Evolutionary conservation across 1,140 invertebrate genomes (phyloP).

Genomic region (Olivierus martensii): DNA sequence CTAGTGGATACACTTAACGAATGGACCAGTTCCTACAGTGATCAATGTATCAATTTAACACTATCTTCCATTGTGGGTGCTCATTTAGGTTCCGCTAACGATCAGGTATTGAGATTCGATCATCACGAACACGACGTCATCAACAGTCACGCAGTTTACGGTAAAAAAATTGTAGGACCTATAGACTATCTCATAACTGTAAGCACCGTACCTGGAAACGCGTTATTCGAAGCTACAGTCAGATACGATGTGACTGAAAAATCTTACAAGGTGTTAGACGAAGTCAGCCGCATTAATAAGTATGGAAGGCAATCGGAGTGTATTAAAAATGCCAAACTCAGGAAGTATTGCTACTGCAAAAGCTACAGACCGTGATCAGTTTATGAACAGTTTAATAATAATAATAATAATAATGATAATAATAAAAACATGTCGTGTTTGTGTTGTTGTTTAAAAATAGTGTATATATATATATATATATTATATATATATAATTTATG

Average conservation of each 20-base stretch:
- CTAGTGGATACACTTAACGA: conserved; percentile 19
- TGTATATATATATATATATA: no score
- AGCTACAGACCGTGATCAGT: not conserved
- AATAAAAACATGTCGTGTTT: no score
- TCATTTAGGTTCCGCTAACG: conserved; percentile 43
- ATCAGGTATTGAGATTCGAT: conserved; percentile 37
- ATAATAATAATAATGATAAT: no score
- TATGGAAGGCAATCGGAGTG: conserved; percentile 65
- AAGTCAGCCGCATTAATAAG: conserved; percentile 66
- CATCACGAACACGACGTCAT: conserved; percentile 44
- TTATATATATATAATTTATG: no score
- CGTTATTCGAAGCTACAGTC: conserved; percentile 59
- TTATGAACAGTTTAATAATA: no score
- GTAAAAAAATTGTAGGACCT: conserved; percentile 11
- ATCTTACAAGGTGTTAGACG: conserved; percentile 48
- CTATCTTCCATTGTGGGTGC: conserved; percentile 49
- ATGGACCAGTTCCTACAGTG: not conserved
- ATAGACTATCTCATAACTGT: conserved; percentile 44
- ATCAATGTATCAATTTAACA: conserved; percentile 43
- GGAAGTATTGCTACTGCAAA: conserved; percentile 41
- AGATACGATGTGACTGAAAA: conserved; percentile 36
- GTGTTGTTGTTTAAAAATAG: no score
- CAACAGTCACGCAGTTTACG: conserved; percentile 28
- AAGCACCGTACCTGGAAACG: conserved; percentile 48
- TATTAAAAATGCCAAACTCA: conserved; percentile 52